Evolutionary conservation across 2,888 invertebrate species (phyloP).

Genomic region (Elegia similella): DNA sequence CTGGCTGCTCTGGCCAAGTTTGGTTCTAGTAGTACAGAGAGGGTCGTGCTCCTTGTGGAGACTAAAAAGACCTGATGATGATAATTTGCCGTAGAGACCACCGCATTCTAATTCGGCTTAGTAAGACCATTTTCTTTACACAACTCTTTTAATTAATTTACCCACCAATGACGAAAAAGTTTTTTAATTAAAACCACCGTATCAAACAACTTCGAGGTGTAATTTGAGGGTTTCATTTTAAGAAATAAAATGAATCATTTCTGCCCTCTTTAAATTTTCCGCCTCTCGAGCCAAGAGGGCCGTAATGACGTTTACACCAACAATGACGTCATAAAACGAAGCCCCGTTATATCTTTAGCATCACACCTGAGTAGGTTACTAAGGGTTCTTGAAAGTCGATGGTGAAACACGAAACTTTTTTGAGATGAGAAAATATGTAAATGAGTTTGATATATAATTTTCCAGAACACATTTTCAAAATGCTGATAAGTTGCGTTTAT

Average conservation of each 20-base stretch:
- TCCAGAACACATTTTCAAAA: no score
- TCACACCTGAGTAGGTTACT: slow-evolving; percentile 46
- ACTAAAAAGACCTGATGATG: no score
- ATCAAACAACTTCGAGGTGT: background rate
- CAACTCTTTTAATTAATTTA: slow-evolving; percentile 4
- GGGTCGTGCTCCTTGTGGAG: no score
- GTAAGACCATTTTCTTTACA: no score
- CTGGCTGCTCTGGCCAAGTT: no score
- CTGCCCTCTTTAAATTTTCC: slow-evolving; percentile 56
- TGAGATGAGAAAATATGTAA: no score
- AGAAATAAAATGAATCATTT: slow-evolving; percentile 50
- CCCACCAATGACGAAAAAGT: slow-evolving; percentile 1
- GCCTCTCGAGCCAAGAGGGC: slow-evolving; percentile 47
- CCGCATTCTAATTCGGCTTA: no score
- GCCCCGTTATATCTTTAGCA: slow-evolving; percentile 47
- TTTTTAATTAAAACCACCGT: background rate
- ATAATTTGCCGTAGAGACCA: no score
- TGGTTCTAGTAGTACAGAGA: no score
- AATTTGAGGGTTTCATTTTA: slow-evolving; percentile 33
- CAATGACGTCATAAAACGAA: slow-evolving; percentile 63
- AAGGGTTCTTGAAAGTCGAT: slow-evolving; percentile 19
- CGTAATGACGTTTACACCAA: slow-evolving; percentile 61
- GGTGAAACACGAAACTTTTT: background rate
- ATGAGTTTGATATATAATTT: no score
- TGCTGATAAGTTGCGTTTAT: no score